Evolutionary conservation across 2,888 invertebrate species (phyloP), one percentile per base, ranked within the genome.

Genomic region (Atrina japonica): DNA sequence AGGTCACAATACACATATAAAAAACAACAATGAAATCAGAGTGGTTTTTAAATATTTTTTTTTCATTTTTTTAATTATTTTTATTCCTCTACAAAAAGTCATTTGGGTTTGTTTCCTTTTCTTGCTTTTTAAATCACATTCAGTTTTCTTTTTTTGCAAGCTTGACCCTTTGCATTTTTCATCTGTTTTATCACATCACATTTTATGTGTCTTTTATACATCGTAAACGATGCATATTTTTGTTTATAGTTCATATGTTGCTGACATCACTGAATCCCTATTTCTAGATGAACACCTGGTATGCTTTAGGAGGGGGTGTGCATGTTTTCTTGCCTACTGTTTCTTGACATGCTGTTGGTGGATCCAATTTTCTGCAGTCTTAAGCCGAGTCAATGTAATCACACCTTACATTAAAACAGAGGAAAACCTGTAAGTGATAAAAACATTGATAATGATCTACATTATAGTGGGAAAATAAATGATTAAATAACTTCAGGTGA

Each of bases 11-110:
- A n/a, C n/a, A n/a, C n/a, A n/a, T n/a, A n/a, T n/a, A n/a, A n/a
- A n/a, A n/a, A n/a, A n/a, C n/a, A n/a, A n/a, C n/a, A n/a, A n/a
- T n/a, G n/a, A n/a, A n/a, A n/a, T n/a, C n/a, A n/a, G n/a, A n/a
- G n/a, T 61, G 47, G 61, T 41, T 61, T 61, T 61, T 61, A 41
- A 30, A 47, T 61, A 47, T 35, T 30, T 50, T 61, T 49, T 61
- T 61, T 49, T 21, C 25, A 14, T 61, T 61, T 49, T 61, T 49
- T 49, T 61, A 30, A 47, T 18, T 30, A 29, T 23, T 35, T 49
- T 43, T 49, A 29, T 49, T 35, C 35, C 35, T 61, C 49, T 61
- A 49, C 47, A 47, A 61, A 61, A 61, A 61, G 11, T 25, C 49
- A 61, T 27, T 30, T 61, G 61, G 61, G 59, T 47, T 49, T 56